Base-by-base conservation (phyloP, 1,140 invertebrate genomes). In the Panonychus citri region DNA sequence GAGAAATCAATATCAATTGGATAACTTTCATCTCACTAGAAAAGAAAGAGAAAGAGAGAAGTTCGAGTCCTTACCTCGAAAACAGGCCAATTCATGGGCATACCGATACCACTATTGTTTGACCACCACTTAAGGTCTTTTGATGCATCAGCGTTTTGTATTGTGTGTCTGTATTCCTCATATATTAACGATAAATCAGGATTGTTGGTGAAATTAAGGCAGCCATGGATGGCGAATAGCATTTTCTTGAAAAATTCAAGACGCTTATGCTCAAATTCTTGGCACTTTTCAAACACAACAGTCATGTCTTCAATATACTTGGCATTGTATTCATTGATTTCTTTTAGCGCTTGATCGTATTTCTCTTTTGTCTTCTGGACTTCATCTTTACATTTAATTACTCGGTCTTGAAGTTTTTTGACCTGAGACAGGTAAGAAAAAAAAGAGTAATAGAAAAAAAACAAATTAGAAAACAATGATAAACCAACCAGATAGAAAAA, bases 121-220 rank as follows among this genome's bases (percentile, higher is more conserved):
- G 89, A 93, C 91, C 91, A 97, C 86, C 86, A 96, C 70, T 88
- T 90, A 26, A 97, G 75, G 71, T 97, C 91, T 73, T 94, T 94
- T 65, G 89, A 81, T 60, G 86, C 78, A 71, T 96, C 89, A 3
- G 88, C 84, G 70, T 88, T 91, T 66, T 86, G 85, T 58, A 96
- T 83, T 58, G 89, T 94, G 66, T 90, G 82, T 68, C 85, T 81
- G 67, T 94, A 86, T 72, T 94, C 89, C 71, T 91, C 85, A 71
- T 95, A 97, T 64, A 96, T 89, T 76, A 86, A 81, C 64, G 85
- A 81, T 76, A 94, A 91, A 85, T 78, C 78, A 63, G 83, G 78
- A 73, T 91, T 85, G 69, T 86, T 80, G 59, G 86, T 85, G 64
- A 95, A 80, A 72, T 95, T 91, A 59, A 95, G 77, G 72, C 83